Conservation (phyloP, 2,113 vertebrate species). For the Tamias sibiricus region DNA sequence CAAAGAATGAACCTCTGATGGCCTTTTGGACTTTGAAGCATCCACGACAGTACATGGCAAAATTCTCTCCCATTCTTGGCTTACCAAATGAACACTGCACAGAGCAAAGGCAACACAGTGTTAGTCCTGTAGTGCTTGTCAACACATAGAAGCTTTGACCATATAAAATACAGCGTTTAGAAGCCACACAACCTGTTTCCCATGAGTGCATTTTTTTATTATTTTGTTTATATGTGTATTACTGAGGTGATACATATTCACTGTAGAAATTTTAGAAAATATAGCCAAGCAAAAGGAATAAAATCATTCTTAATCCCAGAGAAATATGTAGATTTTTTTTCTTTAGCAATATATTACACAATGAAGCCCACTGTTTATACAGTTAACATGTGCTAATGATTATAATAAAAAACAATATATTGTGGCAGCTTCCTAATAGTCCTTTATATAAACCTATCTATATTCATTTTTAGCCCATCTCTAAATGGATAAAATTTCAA, state of each 20-base stretch:
- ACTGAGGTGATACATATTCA: background rate
- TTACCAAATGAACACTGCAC: background rate
- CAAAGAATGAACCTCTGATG: background rate
- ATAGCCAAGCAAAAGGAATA: conserved; percentile 28
- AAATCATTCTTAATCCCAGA: background rate
- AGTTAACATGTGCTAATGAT: background rate
- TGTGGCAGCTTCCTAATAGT: background rate
- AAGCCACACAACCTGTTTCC: background rate
- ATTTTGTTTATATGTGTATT: background rate
- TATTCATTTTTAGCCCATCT: background rate
- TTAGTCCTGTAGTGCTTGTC: background rate
- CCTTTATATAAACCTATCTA: background rate
- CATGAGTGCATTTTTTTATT: background rate
- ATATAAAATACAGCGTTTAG: background rate
- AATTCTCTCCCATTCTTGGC: background rate
- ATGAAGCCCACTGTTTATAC: background rate
- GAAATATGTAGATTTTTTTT: background rate
- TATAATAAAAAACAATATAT: background rate
- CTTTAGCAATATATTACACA: background rate
- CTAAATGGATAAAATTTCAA: background rate
- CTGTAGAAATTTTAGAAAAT: conserved; percentile 38
- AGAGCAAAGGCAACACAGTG: background rate
- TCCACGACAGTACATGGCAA: background rate
- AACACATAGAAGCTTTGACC: background rate
- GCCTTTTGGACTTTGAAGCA: background rate